phyloP scores from a whole-genome alignment of 1,140 invertebrate genomes.

The Trachelipus rathkii region DNA sequence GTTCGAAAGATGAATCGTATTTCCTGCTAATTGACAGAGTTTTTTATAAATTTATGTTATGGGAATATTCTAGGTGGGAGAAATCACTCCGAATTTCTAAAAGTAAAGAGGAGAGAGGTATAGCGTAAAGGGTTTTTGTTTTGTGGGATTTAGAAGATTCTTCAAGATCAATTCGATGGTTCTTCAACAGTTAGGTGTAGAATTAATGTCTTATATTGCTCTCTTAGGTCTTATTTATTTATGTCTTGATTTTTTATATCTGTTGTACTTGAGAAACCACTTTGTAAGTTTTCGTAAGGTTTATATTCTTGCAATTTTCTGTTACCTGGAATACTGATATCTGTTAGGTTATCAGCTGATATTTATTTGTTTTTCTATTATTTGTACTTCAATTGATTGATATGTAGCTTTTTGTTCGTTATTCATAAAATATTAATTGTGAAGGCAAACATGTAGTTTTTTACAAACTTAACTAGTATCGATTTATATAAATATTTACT shows the following conservation, averaged over 20 bases:
- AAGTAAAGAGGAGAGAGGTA: no score
- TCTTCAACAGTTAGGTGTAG: no score
- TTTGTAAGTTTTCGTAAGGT: background rate
- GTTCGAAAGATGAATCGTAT: no score
- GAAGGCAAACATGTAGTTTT: constrained; percentile 4
- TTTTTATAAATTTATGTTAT: no score
- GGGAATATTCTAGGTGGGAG: no score
- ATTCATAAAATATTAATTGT: constrained; percentile 14
- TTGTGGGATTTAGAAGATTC: no score
- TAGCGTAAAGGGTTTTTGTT: no score
- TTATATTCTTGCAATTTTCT: constrained; percentile 28
- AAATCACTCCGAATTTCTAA: no score
- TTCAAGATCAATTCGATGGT: no score
- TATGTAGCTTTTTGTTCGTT: no score
- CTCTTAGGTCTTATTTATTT: constrained; percentile 27
- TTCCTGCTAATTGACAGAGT: no score
- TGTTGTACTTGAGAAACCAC: background rate
- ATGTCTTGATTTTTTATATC: background rate
- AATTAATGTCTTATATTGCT: no score
- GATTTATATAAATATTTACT: background rate
- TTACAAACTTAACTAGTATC: background rate
- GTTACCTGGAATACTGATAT: background rate
- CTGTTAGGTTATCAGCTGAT: constrained; percentile 17
- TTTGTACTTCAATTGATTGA: background rate
- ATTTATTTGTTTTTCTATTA: constrained; percentile 10